A percentile compares a stretch with the other conserved stretches of the same genome.
Evolutionary conservation across 2,888 invertebrate species (phyloP).

Genomic region (Mimachlamys varia): DNA sequence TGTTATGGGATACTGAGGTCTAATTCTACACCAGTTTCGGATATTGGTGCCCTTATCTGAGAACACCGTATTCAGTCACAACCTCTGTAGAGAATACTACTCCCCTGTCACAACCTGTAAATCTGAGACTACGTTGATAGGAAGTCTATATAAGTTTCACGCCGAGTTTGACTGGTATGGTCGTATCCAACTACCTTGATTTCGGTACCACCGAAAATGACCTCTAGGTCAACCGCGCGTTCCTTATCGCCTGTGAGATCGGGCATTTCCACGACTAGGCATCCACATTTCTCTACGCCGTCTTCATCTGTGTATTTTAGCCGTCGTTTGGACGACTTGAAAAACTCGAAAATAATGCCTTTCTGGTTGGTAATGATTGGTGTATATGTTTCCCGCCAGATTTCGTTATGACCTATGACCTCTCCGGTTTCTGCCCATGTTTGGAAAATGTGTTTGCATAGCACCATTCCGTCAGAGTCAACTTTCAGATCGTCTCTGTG

Average conservation of each 20-base stretch:
- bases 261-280: slow-evolving; percentile 76
- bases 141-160: slow-evolving; percentile 76
- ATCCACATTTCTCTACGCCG: slow-evolving; percentile 75
- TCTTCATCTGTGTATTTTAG: slow-evolving; percentile 75
- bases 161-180: slow-evolving; percentile 73
- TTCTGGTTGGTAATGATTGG: slow-evolving; percentile 77
- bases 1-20: neutral
- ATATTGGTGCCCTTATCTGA: neutral
- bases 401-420: slow-evolving; percentile 75
- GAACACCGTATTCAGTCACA: neutral
- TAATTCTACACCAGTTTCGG: slow-evolving; percentile 13
- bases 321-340: slow-evolving; percentile 66
- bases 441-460: slow-evolving; percentile 75
- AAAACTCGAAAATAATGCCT: slow-evolving; percentile 78
- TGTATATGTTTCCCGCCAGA: slow-evolving; percentile 77
- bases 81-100: neutral
- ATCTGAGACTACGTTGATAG: slow-evolving; percentile 54
- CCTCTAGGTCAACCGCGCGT: slow-evolving; percentile 76
- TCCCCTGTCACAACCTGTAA: neutral
- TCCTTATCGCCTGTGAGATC: slow-evolving; percentile 75
- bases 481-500: slow-evolving; percentile 75
- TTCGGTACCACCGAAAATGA: slow-evolving; percentile 76
- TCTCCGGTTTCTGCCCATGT: slow-evolving; percentile 76
- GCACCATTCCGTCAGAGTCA: slow-evolving; percentile 72
- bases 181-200: slow-evolving; percentile 76